Evolutionary conservation across 2,888 invertebrate species (phyloP).

Genomic region (Loripinus fragilis): DNA sequence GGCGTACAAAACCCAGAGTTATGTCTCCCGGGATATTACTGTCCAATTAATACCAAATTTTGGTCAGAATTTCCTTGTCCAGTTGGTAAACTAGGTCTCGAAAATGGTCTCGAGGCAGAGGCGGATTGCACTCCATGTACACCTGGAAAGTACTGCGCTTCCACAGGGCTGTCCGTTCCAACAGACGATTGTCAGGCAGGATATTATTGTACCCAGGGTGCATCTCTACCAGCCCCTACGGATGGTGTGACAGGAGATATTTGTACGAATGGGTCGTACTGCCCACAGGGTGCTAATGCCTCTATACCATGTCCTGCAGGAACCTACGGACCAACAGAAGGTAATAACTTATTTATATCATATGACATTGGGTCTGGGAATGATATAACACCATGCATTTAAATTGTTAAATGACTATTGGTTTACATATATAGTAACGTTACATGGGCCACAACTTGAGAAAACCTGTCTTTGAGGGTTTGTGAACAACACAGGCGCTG

Average conservation of each 20-base stretch:
- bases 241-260: conserved; percentile 74
- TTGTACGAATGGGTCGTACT: conserved; percentile 77
- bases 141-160: conserved; percentile 77
- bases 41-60: conserved; percentile 75
- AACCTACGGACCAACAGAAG: conserved; percentile 75
- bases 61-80: conserved; percentile 77
- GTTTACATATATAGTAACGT: too few species aligned
- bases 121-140: conserved; percentile 77
- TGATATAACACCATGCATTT: too few species aligned
- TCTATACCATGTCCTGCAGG: conserved; percentile 77
- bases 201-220: conserved; percentile 72
- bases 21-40: conserved; percentile 79
- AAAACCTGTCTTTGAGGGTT: too few species aligned
- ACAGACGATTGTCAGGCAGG: conserved; percentile 73
- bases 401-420: too few species aligned
- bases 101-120: conserved; percentile 58
- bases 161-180: conserved; percentile 69
- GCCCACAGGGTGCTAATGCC: conserved; percentile 72
- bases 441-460: too few species aligned
- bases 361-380: too few species aligned
- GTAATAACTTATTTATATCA: too few species aligned
- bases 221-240: conserved; percentile 67
- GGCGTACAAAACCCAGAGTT: conserved; percentile 79
- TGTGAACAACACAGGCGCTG: too few species aligned
- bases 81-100: conserved; percentile 74